Conservation (phyloP, 2,113 vertebrate genomes). For the Pollachius pollachius region DNA sequence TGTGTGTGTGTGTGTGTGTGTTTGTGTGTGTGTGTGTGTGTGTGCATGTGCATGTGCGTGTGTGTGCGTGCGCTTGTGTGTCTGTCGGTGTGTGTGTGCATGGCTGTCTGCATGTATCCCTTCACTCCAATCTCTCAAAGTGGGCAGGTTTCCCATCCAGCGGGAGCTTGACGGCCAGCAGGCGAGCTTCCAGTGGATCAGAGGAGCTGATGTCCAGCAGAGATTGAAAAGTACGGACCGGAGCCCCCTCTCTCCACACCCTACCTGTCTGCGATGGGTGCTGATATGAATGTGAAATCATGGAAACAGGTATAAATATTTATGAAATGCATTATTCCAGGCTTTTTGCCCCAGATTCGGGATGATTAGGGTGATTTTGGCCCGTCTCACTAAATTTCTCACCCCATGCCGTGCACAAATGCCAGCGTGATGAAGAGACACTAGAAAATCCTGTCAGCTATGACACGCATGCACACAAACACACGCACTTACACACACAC, state of each 20-base stretch:
- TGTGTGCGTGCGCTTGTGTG: no score
- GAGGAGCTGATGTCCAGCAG: constrained; percentile 18
- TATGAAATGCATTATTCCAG: constrained; percentile 65
- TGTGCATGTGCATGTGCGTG: no score
- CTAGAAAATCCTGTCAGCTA: constrained; percentile 7
- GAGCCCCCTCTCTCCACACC: constrained; percentile 6
- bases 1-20: constrained; percentile 4
- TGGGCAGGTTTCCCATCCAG: neutral
- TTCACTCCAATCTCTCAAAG: no score
- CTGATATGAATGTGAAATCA: constrained; percentile 61
- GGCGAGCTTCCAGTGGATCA: constrained; percentile 17
- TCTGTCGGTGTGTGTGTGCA: no score
- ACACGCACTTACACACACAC: constrained; percentile 10
- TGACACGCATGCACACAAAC: neutral
- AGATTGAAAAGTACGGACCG: constrained; percentile 45
- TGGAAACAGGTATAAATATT: constrained; percentile 63
- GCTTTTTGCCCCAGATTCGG: constrained; percentile 34
- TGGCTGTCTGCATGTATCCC: no score
- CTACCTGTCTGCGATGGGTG: constrained; percentile 8
- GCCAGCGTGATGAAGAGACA: constrained; percentile 31
- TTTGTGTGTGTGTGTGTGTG: constrained; percentile 4
- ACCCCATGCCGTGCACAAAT: constrained; percentile 36
- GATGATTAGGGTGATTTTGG: constrained; percentile 51
- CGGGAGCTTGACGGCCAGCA: neutral
- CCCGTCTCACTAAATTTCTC: constrained; percentile 38